Evolutionary conservation across 1,140 invertebrate species (phyloP).

Genomic region (Lasioglossum baleicum): DNA sequence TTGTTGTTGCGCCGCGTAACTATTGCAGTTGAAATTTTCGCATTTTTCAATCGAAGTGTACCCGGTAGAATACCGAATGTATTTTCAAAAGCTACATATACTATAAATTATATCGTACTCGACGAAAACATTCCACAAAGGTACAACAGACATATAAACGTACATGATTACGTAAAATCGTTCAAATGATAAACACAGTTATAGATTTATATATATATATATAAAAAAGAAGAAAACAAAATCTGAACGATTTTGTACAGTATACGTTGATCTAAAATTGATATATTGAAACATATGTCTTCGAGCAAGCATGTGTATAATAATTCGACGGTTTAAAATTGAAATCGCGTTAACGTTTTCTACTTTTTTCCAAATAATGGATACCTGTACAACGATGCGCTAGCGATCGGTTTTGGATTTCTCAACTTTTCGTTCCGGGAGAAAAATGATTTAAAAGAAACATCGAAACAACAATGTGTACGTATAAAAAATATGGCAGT

Average conservation of each 20-base stretch:
- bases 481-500: slow-evolving; percentile 53
- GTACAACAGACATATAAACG: slow-evolving; percentile 6
- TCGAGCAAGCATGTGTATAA: not conserved
- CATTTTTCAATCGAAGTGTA: slow-evolving; percentile 12
- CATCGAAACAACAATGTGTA: slow-evolving; percentile 8
- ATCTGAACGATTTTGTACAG: slow-evolving; percentile 31
- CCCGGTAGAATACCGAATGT: not conserved
- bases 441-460: slow-evolving; percentile 13
- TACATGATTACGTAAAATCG: slow-evolving; percentile 11
- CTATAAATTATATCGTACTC: slow-evolving; percentile 5
- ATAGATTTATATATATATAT: slow-evolving; percentile 20
- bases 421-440: not conserved
- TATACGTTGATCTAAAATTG: slow-evolving; percentile 10
- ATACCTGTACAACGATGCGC: not conserved
- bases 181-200: slow-evolving; percentile 33
- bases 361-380: slow-evolving; percentile 6
- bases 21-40: slow-evolving; percentile 22
- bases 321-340: not conserved
- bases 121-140: slow-evolving; percentile 30
- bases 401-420: not conserved
- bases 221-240: slow-evolving; percentile 40
- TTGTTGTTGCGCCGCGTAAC: too few species aligned
- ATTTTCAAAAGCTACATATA: slow-evolving; percentile 29
- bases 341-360: not conserved
- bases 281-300: slow-evolving; percentile 4